phyloP scores from a whole-genome alignment of 2,888 invertebrate genomes.

The Trissonchulus latispiculum region DNA sequence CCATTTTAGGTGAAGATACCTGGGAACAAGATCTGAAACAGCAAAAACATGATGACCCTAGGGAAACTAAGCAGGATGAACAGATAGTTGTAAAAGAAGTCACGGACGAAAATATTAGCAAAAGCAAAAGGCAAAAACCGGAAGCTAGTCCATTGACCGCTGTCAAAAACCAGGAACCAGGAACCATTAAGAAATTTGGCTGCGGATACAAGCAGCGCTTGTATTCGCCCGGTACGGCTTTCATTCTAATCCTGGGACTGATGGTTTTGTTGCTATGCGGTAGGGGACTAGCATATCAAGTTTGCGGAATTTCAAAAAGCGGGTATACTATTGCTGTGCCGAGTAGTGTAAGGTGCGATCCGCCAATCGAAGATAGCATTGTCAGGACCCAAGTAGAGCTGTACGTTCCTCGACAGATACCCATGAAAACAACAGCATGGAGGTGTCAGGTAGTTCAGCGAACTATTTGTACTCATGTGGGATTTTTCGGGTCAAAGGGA shows the following conservation, averaged over 20 bases:
- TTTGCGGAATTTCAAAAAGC: not conserved
- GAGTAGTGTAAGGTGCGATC: not conserved
- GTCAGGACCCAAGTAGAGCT: not conserved
- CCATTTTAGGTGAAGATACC: not conserved
- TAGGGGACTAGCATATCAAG: not conserved
- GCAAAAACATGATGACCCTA: no score
- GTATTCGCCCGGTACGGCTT: no score
- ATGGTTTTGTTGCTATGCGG: not conserved
- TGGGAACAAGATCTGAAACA: not conserved
- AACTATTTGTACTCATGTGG: not conserved
- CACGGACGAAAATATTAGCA: no score
- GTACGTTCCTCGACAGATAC: not conserved
- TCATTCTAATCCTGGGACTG: not conserved
- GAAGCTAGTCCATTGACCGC: not conserved
- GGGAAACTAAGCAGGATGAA: not conserved
- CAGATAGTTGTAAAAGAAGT: not conserved
- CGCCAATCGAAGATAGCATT: not conserved
- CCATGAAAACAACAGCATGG: not conserved
- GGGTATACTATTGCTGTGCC: not conserved
- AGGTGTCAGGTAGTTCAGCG: not conserved
- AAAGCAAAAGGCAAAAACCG: no score
- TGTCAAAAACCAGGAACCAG: no score
- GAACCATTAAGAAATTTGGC: no score
- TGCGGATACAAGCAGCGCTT: no score
- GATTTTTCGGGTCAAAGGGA: not conserved